Conservation (phyloP, 1,140 invertebrate genomes). For the Leptopilina boulardi region DNA sequence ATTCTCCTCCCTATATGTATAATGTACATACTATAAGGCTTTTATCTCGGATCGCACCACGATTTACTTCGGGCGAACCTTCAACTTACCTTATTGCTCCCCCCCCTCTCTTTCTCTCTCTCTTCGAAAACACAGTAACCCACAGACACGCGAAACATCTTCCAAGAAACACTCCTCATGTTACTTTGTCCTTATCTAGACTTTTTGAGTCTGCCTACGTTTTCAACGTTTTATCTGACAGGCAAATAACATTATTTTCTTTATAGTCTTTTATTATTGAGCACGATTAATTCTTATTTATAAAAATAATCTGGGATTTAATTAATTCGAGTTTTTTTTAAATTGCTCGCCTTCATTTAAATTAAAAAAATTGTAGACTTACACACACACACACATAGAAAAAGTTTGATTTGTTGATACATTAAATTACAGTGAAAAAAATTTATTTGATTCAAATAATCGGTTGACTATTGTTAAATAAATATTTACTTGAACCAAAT, state of each 20-base stretch:
- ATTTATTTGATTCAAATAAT: too few relatives aligned
- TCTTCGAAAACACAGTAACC: slow-evolving; percentile 52
- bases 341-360: too few relatives aligned
- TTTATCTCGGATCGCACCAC: slow-evolving; percentile 43
- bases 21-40: neutral
- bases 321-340: too few relatives aligned
- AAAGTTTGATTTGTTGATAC: too few relatives aligned
- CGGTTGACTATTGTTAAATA: too few relatives aligned
- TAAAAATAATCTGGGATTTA: too few relatives aligned
- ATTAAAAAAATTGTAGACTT: too few relatives aligned
- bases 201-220: neutral
- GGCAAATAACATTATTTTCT: slow-evolving; percentile 26
- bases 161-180: slow-evolving; percentile 45
- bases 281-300: too few relatives aligned
- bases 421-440: too few relatives aligned
- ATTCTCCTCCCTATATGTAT: slow-evolving; percentile 40
- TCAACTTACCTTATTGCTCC: slow-evolving; percentile 36
- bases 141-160: slow-evolving; percentile 51
- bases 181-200: slow-evolving; percentile 1
- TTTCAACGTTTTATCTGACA: slow-evolving; percentile 16
- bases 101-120: too few relatives aligned
- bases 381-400: too few relatives aligned
- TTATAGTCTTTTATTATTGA: neutral
- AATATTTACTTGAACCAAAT: too few relatives aligned
- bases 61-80: slow-evolving; percentile 48